Evolutionary conservation across 2,797 vertebrate species (phyloP).

Genomic region (Ficedula albicollis): DNA sequence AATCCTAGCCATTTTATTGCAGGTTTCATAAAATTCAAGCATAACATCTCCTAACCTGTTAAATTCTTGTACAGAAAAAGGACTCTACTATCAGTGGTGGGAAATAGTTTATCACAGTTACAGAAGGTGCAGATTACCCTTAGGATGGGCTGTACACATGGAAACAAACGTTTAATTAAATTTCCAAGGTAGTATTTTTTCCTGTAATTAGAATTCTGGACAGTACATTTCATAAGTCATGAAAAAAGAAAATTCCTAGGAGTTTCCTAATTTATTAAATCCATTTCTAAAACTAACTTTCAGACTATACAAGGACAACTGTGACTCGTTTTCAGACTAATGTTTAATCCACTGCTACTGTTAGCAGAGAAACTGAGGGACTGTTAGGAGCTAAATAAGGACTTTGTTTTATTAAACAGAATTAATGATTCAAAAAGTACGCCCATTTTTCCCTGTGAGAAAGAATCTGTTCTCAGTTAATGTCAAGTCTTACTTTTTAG

Average conservation of each 20-base stretch:
- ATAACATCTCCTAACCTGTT: neutral
- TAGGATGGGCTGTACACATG: neutral
- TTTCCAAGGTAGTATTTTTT: neutral
- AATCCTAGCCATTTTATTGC: neutral
- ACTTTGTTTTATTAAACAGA: neutral
- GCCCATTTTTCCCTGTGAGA: neutral
- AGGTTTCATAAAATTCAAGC: neutral
- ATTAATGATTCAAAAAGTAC: neutral
- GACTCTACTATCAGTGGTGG: neutral
- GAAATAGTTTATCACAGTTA: neutral
- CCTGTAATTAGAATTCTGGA: neutral
- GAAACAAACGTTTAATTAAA: neutral
- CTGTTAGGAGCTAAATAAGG: neutral
- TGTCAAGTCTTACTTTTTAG: neutral
- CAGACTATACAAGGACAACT: neutral
- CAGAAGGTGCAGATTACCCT: neutral
- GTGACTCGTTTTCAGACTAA: neutral
- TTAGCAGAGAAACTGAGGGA: neutral
- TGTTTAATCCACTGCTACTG: neutral
- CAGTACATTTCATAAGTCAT: neutral
- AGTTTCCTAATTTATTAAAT: neutral
- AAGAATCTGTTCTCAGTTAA: neutral
- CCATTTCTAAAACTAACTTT: neutral
- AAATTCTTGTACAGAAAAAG: neutral
- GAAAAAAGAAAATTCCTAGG: neutral